Base-by-base conservation (phyloP, 2,888 invertebrate species). In the Mechanitis mazaeus region DNA sequence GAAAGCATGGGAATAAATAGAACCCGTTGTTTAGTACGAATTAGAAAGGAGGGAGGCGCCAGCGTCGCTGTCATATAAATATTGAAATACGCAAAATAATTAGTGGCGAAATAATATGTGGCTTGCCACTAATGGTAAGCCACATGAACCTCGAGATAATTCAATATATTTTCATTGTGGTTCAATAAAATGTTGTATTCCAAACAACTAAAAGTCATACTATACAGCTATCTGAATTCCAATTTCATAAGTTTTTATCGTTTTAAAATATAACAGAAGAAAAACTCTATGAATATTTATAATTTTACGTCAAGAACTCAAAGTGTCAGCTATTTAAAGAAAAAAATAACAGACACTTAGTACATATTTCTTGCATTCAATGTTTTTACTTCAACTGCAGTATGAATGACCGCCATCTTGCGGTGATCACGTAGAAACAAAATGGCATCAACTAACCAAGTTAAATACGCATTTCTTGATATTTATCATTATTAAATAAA, bases 1-100 rank as follows among this genome's bases (percentile, higher is more conserved):
- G 74, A 74, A 74, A 74, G 74, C 69, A 71, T 72, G 74, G 72
- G 72, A 74, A 74, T 70, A 71, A 67, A 65, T 64, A 62, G 67
- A 71, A 69, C 69, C 71, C 70, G 74, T 71, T 69, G 71, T 45
- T 65, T 59, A 66, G 61, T 66, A 58, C 61, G 53, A 58, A 64
- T 64, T 66, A 68, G 68, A 68, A 68, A 68, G 67, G 66, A 9
- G 35, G 54, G 62, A 55, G 64, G 63, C 65, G 67, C 60, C 63
- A 33, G 60, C 33, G 47, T 57, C 62, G 59, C 56, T 33, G 9
- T 50, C 7, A 7, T 38, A 6, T 35, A 28, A 31, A 50, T 50
- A 7, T 31, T 31, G 7, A 50, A 31, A 31, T 47, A 47, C 20
- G 20, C n/a, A 47, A 50, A 50, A 50, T 50, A 50, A 31, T 50